Evolutionary conservation across 2,113 vertebrate species (phyloP).

Genomic region (Chiloscyllium plagiosum): DNA sequence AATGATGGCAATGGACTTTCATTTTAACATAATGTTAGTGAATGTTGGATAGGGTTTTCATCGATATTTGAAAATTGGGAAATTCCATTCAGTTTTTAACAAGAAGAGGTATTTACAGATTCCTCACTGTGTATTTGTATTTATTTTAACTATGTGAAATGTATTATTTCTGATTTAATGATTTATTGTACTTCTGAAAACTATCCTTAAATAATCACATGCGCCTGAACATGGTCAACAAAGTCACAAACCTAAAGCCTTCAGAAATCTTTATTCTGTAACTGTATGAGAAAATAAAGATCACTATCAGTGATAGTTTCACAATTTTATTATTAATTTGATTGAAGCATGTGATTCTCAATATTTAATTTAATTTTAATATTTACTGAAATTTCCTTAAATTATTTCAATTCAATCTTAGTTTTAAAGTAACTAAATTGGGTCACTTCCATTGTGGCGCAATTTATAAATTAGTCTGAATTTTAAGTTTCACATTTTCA

Average conservation of each 20-base stretch:
- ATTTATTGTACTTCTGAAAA: not conserved
- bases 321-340: not conserved
- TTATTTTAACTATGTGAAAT: conserved; percentile 4
- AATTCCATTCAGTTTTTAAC: conserved; percentile 14
- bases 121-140: not conserved
- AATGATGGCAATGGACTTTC: not conserved
- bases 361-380: not conserved
- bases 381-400: not conserved
- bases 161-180: not conserved
- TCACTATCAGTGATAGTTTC: not conserved
- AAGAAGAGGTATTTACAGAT: not conserved
- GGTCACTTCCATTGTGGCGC: not conserved
- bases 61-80: not conserved
- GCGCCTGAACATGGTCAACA: not conserved
- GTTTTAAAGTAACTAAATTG: not conserved
- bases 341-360: not conserved
- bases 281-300: conserved; percentile 2
- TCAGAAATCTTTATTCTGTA: not conserved
- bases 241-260: conserved; percentile 5
- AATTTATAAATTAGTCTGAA: not conserved
- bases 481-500: not conserved
- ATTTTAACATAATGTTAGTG: not conserved
- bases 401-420: not conserved
- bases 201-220: not conserved
- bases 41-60: not conserved